Base-by-base conservation (phyloP, 2,888 invertebrate genomes). In the Argyresthia albistria region DNA sequence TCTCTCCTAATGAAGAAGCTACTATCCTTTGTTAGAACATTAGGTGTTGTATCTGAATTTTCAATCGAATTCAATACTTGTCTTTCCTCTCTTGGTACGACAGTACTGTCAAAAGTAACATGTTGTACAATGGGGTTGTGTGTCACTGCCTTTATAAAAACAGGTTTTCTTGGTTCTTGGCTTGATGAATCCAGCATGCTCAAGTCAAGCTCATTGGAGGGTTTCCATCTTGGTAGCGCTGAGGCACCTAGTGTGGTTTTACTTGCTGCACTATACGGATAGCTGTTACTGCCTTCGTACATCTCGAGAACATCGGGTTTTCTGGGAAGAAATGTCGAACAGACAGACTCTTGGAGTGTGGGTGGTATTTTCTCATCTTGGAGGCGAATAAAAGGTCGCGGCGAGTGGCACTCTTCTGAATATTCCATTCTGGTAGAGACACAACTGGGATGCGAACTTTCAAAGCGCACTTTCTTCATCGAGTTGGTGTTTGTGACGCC, bases 401-500 rank as follows among this genome's bases (percentile, higher is more conserved):
- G 86, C 43, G 79, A 84, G 57, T 87, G 87, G 56, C 82, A 83
- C 55, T 86, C 86, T 47, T 15, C 2, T 25, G 62, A 64, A 35
- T 78, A 73, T 52, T 71, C 72, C 79, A 84, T 81, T 51, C 55
- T 61, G 35, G 54, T 49, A 35, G 57, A 56, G 49, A 54, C 54
- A n/a, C 56, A 58, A 54, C 55, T 46, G 59, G 65, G 69, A 51
- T 54, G 58, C 50, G 75, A 74, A 53, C 74, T 69, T 58, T 75
- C 70, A 64, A 87, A 87, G 42, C 86, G 75, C 59, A 87, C 86
- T 66, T 77, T 84, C 80, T 87, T 87, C 84, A 84, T 86, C 49
- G 57, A 60, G 25, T 6, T 25, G 25, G 25, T 25, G 25, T 2
- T 25, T 25, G 25, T 25, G 25, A 25, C 6, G 25, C 25, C 25